Evolutionary conservation across 2,797 vertebrate species (phyloP), one percentile per base, ranked within the genome.

Genomic region (Clarias platycephalus): DNA sequence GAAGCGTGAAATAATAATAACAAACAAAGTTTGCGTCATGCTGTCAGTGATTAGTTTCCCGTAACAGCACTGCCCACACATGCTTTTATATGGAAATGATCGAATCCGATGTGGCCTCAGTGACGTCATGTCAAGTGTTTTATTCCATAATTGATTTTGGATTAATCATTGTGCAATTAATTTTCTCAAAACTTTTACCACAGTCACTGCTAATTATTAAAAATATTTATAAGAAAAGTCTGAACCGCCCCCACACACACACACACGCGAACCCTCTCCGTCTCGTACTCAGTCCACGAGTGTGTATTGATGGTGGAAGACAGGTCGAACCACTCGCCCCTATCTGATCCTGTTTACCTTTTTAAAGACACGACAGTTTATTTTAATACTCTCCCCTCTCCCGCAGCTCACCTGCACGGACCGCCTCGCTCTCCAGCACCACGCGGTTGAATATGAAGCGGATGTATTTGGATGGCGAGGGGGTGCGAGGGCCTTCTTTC

Each of bases 371-470:
- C 7, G 40, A 26, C 12, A 70, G 10, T 12, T 13, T 71, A 40
- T 18, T 37, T 0, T 40, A n/a, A 34, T 62, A n/a, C 0, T 26
- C 2, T 74, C 16, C n/a, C 0, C 3, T 55, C 55, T 31, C 2
- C 49, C 7, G 10, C 1, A 4, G 13, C 92, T 92, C 86, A 99
- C 98, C 98, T 71, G 98, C 97, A 7, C 98, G 95, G 0, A 99
- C 97, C 0, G 98, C 97, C 89, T 99, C 98, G 0, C 97, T 99
- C 92, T 99, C 98, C 91, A 99, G 95, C 82, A 99, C 97, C 70
- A 99, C 97, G 1, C 98, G 93, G 94, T 99, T 99, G 91, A 99
- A 99, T 89, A 99, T 98, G 93, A 99, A 99, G 91, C 98, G 97
- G 88, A 99, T 99, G 91, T 99, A 99, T 88, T 99, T 99, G 91